A percentile compares a stretch with the other conserved stretches of the same genome.
These are phyloP conservation scores for Yoshiicerus persimilis DNA, from an alignment of 1,140 invertebrate species.

Conservation along the genomic window DNA sequence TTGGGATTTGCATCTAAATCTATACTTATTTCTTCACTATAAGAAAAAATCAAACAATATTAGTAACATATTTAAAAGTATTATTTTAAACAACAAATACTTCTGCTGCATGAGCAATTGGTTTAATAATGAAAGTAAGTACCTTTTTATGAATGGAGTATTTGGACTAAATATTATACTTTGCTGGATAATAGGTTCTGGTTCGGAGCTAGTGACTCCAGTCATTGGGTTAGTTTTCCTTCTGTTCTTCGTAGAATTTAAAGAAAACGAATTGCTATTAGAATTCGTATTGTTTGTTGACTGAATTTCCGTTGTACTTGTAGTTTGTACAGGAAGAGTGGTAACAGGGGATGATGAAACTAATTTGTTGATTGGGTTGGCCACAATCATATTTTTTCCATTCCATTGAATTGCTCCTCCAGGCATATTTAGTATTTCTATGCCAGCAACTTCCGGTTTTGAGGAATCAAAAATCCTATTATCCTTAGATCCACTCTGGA, in stretches of 20 bases:
- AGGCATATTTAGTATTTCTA: not conserved
- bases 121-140: not conserved
- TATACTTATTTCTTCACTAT: not conserved
- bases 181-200: not conserved
- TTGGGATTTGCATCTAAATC: not conserved
- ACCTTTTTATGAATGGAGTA: not conserved
- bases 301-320: not conserved
- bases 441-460: not conserved
- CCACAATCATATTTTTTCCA: not conserved
- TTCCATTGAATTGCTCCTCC: not conserved
- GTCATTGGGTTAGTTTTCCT: conserved; percentile 2
- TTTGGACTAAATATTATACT: not conserved
- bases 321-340: not conserved
- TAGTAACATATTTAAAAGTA: not conserved
- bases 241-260: not conserved
- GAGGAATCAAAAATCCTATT: not conserved
- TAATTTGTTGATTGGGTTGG: not conserved
- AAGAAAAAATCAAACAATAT: not conserved
- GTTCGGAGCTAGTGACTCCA: not conserved
- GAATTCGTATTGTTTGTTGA: not conserved
- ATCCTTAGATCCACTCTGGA: not conserved
- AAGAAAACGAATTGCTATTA: not conserved
- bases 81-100: not conserved
- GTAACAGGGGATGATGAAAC: not conserved
- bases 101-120: not conserved